These are phyloP conservation scores for Oscheius sp. DNA, from an alignment of 2,888 invertebrate species.

Conservation along the genomic window DNA sequence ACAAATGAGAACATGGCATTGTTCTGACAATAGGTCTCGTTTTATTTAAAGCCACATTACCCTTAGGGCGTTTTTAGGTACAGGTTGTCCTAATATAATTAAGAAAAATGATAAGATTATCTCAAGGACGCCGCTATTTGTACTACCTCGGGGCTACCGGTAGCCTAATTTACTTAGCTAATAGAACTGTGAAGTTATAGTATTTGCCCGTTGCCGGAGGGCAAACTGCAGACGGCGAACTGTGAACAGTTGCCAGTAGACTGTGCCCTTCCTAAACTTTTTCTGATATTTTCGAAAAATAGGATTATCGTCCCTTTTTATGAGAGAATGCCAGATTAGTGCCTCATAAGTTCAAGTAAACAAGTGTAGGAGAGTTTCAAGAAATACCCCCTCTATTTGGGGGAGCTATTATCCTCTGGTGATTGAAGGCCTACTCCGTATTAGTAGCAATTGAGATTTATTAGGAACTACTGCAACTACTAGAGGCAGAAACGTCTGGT, in stretches of 20 bases:
- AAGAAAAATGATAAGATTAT: background rate
- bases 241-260: background rate
- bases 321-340: too few relatives aligned
- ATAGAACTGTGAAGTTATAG: too few relatives aligned
- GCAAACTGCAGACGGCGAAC: background rate
- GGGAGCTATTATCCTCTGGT: constrained; percentile 1
- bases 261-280: background rate
- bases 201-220: constrained; percentile 1
- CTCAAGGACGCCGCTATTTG: background rate
- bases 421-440: background rate
- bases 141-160: background rate
- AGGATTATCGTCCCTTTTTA: too few relatives aligned
- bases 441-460: too few relatives aligned
- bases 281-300: too few relatives aligned
- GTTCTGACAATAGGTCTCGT: too few relatives aligned
- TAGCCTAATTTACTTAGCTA: background rate
- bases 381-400: background rate
- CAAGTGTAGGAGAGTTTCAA: background rate
- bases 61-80: too few relatives aligned
- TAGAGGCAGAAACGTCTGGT: background rate
- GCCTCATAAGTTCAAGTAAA: background rate
- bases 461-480: background rate
- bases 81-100: too few relatives aligned
- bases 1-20: too few relatives aligned
- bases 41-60: too few relatives aligned